phyloP scores from a whole-genome alignment of 2,797 vertebrate species.

The Pitangus sulphuratus region DNA sequence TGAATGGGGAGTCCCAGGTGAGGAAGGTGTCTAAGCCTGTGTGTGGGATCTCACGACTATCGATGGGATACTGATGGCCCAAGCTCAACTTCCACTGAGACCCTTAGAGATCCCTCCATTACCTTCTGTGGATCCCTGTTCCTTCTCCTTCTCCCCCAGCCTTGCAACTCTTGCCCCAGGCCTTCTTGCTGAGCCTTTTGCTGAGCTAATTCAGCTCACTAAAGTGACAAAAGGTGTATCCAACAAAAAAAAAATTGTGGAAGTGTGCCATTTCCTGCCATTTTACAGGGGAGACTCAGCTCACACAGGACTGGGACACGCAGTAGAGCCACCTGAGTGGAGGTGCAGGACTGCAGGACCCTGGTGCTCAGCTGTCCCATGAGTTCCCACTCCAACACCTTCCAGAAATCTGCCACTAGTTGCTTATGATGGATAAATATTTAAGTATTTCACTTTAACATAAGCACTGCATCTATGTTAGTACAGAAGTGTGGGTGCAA shows the following conservation, averaged over 20 bases:
- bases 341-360: neutral
- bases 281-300: neutral
- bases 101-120: neutral
- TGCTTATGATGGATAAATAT: neutral
- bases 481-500: neutral
- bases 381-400: neutral
- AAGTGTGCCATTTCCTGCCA: neutral
- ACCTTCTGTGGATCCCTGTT: neutral
- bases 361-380: neutral
- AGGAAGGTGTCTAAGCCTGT: neutral
- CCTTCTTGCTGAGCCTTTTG: neutral
- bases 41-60: neutral
- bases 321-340: neutral
- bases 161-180: neutral
- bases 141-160: neutral
- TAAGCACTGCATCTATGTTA: neutral
- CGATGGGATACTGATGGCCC: too few species aligned
- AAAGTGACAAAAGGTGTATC: neutral
- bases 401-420: neutral
- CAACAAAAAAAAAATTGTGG: neutral
- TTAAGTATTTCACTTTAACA: neutral
- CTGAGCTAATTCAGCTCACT: neutral
- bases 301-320: accelerated
- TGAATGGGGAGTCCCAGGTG: accelerated
- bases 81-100: neutral